A percentile compares a stretch with the other conserved stretches of the same genome.
Evolutionary conservation across 2,113 vertebrate species (phyloP).

Genomic region (Scortum barcoo): DNA sequence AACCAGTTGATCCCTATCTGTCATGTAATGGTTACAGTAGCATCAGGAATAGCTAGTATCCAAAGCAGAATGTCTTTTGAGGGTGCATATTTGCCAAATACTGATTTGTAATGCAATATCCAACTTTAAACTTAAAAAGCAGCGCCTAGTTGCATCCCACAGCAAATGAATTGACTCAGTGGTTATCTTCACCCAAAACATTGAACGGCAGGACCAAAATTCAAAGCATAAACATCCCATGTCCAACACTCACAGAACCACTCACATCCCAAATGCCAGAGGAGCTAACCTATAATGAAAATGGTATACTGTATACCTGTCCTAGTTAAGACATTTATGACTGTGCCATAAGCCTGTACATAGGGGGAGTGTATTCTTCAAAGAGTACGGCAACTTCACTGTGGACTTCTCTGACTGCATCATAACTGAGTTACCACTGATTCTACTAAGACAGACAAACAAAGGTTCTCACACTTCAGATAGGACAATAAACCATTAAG

Average conservation of each 20-base stretch:
- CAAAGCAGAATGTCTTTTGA: neutral
- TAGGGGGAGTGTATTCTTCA: too few relatives aligned
- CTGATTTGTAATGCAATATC: neutral
- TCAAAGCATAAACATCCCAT: neutral
- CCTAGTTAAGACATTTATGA: too few relatives aligned
- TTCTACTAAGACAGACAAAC: neutral
- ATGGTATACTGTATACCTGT: too few relatives aligned
- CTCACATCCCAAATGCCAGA: too few relatives aligned
- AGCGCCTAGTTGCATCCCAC: neutral
- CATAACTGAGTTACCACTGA: neutral
- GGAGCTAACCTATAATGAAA: too few relatives aligned
- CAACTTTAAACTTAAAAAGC: neutral
- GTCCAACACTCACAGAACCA: too few relatives aligned
- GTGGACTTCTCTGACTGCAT: neutral
- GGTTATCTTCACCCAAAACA: neutral
- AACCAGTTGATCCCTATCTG: neutral
- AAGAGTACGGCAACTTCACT: neutral
- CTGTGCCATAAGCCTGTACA: too few relatives aligned
- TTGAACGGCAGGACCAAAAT: neutral
- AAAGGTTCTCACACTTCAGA: slow-evolving; percentile 13
- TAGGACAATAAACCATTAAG: slow-evolving; percentile 8
- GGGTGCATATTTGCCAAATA: neutral
- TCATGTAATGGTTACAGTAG: neutral
- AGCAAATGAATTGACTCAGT: neutral
- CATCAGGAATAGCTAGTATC: neutral